These are phyloP conservation scores for Epinephelus awoara DNA, from an alignment of 2,797 vertebrate species.

Conservation along the genomic window DNA sequence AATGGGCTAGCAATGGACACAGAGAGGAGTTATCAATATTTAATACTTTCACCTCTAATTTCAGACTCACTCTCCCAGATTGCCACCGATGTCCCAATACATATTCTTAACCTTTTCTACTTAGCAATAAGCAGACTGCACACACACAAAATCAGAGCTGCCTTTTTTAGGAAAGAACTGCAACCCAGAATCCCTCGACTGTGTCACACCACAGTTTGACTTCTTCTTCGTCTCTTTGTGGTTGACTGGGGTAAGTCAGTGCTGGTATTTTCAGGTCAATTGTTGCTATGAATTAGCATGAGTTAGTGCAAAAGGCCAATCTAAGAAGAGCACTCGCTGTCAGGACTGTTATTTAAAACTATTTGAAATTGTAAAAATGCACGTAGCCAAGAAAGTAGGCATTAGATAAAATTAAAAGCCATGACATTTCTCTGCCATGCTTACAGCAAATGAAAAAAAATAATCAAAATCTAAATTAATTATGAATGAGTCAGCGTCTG, in stretches of 20 bases:
- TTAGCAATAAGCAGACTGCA: conserved; percentile 37
- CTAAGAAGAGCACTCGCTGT: neutral
- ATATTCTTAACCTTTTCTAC: conserved; percentile 69
- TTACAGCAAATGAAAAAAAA: conserved; percentile 29
- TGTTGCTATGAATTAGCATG: neutral
- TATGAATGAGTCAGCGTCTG: conserved; percentile 45
- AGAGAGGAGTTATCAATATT: conserved; percentile 95
- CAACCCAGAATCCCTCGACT: conserved; percentile 30
- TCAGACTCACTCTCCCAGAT: conserved; percentile 83
- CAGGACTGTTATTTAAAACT: neutral
- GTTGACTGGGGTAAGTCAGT: neutral
- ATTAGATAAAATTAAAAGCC: conserved; percentile 57
- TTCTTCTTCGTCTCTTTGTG: neutral
- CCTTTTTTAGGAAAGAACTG: conserved; percentile 4
- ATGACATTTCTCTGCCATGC: conserved; percentile 41
- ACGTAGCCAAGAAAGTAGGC: neutral
- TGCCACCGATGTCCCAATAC: conserved; percentile 73
- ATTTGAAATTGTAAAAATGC: conserved; percentile 6
- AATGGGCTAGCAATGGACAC: conserved; percentile 90
- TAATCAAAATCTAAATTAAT: conserved; percentile 39
- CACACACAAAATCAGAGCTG: conserved; percentile 4
- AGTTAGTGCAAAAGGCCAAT: neutral
- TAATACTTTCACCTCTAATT: conserved; percentile 93
- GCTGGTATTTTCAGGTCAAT: conserved; percentile 16
- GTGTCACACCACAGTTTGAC: conserved; percentile 9